phyloP scores from a whole-genome alignment of 92 coral and sea anemone genomes.

The Parazoanthus darwini region DNA sequence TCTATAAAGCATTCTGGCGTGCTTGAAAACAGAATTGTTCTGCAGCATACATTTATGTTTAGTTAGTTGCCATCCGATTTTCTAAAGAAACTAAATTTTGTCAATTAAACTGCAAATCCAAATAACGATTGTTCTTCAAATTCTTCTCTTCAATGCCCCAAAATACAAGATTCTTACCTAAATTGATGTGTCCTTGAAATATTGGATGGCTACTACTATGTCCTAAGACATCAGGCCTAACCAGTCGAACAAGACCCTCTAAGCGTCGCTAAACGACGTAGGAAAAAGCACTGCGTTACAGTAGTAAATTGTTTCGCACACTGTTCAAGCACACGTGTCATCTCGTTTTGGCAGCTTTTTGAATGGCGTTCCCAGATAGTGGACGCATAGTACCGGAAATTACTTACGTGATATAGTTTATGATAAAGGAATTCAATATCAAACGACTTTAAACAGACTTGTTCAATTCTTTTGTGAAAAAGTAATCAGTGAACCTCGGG shows the following conservation, averaged over 20 bases:
- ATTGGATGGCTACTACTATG: background rate
- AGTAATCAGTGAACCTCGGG: background rate
- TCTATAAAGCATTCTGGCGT: too few relatives aligned
- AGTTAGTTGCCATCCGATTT: too few relatives aligned
- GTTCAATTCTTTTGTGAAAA: background rate
- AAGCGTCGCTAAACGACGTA: background rate
- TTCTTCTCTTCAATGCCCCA: background rate
- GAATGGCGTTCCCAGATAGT: background rate
- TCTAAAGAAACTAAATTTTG: too few relatives aligned
- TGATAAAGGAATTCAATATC: background rate
- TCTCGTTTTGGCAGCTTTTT: background rate
- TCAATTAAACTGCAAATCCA: background rate
- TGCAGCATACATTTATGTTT: too few relatives aligned
- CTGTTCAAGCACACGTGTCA: background rate
- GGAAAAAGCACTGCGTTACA: background rate
- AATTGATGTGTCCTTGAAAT: background rate
- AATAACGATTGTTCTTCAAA: background rate
- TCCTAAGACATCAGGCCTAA: background rate
- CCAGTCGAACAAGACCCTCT: background rate
- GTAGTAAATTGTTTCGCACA: background rate
- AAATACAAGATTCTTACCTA: background rate
- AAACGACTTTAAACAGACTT: background rate
- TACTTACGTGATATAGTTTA: background rate
- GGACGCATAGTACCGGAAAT: background rate
- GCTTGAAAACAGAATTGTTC: too few relatives aligned